Base-by-base conservation (phyloP, 92 coral and sea anemone species). In the Umimayanthus chanpuru region DNA sequence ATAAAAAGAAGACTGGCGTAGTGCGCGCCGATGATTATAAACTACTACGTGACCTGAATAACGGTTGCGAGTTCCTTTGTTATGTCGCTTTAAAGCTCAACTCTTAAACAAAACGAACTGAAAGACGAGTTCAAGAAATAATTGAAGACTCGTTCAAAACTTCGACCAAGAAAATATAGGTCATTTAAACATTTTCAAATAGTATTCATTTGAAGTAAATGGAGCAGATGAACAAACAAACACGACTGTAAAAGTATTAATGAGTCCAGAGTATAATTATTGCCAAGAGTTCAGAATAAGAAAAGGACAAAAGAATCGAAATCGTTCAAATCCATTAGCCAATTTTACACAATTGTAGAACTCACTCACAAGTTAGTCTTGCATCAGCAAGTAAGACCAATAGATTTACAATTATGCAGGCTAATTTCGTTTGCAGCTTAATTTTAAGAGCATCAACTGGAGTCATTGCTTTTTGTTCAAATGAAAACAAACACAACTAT, bases 191-290 rank as follows among this genome's bases (percentile, higher is more conserved):
- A 29, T 5, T 26, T 83, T 68, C 11, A 43, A 41, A 72, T 8
- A 11, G 9, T 9, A 28, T 72, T 29, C 40, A 72, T 72, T 72
- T 16, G 21, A 26, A 41, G 40, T 28, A 72, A 72, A 21, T 28
- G 30, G 20, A 7, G 16, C 36, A 20, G 76, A 72, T 10, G 10
- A 78, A 44, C 49, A 44, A 25, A 20, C 29, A 61, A 58, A 81
- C 73, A 5, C 28, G 32, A 61, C 26, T 6, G 73, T 6, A 81
- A 58, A 56, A 16, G 10, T 23, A 21, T 21, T 81, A 56, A 56
- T 36, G 73, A 81, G 85, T 40, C 29, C 49, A 36, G 16, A 81
- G 15, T 65, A 81, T 81, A 81, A 81, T 81, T 81, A 81, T 81
- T 81, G 85, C 15, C 7, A 81, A 81, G 73, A 16, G n/a, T 81